phyloP scores from a whole-genome alignment of 2,113 vertebrate genomes.

The Platichthys stellatus region DNA sequence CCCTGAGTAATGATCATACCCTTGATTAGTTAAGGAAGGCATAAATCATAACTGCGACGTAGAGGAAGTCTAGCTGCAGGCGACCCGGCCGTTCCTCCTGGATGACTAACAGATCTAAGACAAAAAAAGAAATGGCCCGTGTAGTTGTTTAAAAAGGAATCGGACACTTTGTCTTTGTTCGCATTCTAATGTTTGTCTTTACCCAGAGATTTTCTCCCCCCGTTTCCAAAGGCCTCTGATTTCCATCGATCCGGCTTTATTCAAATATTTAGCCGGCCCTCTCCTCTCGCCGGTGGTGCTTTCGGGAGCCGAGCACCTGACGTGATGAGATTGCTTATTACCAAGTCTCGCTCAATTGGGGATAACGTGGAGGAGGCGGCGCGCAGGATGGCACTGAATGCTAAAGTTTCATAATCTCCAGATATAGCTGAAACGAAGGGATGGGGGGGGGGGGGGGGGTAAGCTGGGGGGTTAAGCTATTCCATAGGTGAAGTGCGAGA shows the following conservation, averaged over 20 bases:
- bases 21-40: conserved; percentile 77
- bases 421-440: neutral
- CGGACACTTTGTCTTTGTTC: conserved; percentile 61
- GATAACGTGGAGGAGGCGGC: conserved; percentile 6
- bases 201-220: conserved; percentile 39
- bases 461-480: neutral
- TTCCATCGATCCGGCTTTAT: conserved; percentile 62
- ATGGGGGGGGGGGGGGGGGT: neutral
- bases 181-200: conserved; percentile 49
- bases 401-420: conserved; percentile 14
- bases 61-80: conserved; percentile 55
- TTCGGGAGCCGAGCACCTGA: conserved; percentile 31
- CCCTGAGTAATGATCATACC: conserved; percentile 73
- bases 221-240: conserved; percentile 28
- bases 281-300: conserved; percentile 29
- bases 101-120: conserved; percentile 67
- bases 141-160: conserved; percentile 31
- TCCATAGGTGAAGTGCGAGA: conserved; percentile 18
- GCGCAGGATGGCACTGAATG: conserved; percentile 33
- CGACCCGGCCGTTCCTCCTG: conserved; percentile 54
- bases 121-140: conserved; percentile 45
- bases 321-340: conserved; percentile 54
- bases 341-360: conserved; percentile 29
- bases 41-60: conserved; percentile 72
- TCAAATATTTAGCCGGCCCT: conserved; percentile 64